phyloP scores from a whole-genome alignment of 2,797 vertebrate genomes.

The Semotilus atromaculatus region DNA sequence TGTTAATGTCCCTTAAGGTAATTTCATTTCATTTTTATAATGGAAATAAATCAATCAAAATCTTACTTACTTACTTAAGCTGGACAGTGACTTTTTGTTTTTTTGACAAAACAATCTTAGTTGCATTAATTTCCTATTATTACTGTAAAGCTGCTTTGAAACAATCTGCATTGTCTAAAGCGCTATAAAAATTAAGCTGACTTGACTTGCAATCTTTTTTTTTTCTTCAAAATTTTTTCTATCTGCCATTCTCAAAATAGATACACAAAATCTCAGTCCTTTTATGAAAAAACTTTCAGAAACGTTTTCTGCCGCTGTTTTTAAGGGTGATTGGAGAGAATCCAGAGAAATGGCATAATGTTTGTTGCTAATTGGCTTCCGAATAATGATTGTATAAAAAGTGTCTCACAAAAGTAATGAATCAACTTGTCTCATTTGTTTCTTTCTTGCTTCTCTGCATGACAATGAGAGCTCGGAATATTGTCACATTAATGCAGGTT shows the following conservation, averaged over 20 bases:
- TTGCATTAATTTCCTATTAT: no score
- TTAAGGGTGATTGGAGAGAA: constrained; percentile 9
- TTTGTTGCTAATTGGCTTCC: constrained; percentile 25
- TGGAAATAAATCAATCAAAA: no score
- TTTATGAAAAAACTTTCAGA: background rate
- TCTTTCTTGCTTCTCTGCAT: constrained; percentile 15
- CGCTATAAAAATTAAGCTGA: no score
- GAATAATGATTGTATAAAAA: constrained; percentile 29
- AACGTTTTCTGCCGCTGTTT: constrained; percentile 1
- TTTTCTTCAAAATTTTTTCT: background rate
- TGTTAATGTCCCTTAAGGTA: no score
- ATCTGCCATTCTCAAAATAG: background rate
- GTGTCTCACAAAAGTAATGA: constrained; percentile 29
- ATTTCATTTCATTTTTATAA: no score
- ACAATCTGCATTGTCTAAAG: no score
- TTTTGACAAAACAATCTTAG: no score
- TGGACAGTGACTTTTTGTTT: no score
- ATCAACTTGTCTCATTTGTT: constrained; percentile 28
- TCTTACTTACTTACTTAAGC: no score
- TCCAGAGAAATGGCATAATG: background rate
- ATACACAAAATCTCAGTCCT: background rate
- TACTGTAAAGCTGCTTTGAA: no score
- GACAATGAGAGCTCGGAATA: constrained; percentile 23
- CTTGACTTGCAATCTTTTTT: background rate
- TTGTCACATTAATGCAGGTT: constrained; percentile 33